phyloP scores from a whole-genome alignment of 2,113 vertebrate genomes.

The Calyptomena viridis region DNA sequence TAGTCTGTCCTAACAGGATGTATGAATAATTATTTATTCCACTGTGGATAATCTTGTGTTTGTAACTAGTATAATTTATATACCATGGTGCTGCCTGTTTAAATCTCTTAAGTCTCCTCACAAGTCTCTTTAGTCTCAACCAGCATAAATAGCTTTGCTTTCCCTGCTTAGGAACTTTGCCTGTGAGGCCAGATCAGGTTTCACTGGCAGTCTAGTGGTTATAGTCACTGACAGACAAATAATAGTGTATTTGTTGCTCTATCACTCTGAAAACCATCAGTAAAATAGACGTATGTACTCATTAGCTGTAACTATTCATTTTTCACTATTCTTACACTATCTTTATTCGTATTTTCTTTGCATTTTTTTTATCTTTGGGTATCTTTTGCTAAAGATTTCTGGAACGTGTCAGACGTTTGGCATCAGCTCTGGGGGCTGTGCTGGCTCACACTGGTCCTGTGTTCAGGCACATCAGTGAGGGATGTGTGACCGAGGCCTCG shows the following conservation, averaged over 20 bases:
- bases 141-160: slow-evolving; percentile 16
- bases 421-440: neutral
- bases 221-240: neutral
- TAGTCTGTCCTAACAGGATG: slow-evolving; percentile 47
- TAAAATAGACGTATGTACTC: neutral
- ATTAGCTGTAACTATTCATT: neutral
- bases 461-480: neutral
- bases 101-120: slow-evolving; percentile 43
- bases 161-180: neutral
- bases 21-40: slow-evolving; percentile 62
- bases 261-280: neutral
- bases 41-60: slow-evolving; percentile 40
- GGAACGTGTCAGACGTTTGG: neutral
- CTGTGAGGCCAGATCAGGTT: neutral
- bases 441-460: neutral
- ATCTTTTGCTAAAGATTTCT: neutral
- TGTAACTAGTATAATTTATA: slow-evolving; percentile 49
- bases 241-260: neutral
- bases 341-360: neutral
- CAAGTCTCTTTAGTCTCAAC: slow-evolving; percentile 5
- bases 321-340: neutral
- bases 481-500: fast-evolving
- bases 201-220: neutral
- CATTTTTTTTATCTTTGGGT: neutral
- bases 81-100: neutral